Percentiles rank a stretch among this genome's conserved stretches.
Conservation (phyloP, 2,888 invertebrate species). For the Clepsis dumicolana region DNA sequence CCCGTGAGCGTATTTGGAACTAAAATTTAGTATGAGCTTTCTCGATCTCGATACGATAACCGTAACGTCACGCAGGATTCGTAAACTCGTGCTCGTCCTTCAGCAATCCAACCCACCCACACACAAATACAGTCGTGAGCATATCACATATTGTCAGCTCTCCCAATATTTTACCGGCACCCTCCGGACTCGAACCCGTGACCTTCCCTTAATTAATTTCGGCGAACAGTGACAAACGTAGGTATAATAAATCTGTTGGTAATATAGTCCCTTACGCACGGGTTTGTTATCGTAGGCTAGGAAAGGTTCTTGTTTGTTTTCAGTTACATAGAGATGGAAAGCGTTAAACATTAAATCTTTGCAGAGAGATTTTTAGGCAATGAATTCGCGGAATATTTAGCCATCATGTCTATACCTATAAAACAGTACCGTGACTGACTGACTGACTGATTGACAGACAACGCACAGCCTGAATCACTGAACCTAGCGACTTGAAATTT, state of each 20-base stretch:
- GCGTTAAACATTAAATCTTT: neutral
- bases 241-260: constrained; percentile 32
- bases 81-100: no score
- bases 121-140: constrained; percentile 12
- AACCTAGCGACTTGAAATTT: no score
- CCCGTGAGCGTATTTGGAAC: no score
- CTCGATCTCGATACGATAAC: neutral
- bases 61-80: no score
- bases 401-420: no score
- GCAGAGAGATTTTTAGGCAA: no score
- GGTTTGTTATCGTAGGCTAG: constrained; percentile 6
- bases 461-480: no score
- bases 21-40: no score
- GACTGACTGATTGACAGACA: no score
- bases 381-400: no score
- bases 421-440: no score
- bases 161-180: constrained; percentile 40
- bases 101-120: constrained; percentile 2
- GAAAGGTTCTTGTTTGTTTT: constrained; percentile 6
- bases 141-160: constrained; percentile 27
- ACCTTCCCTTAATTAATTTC: constrained; percentile 41
- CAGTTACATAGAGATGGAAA: neutral
- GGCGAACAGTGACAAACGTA: constrained; percentile 39
- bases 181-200: constrained; percentile 32
- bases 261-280: constrained; percentile 31